Base-by-base conservation (phyloP, 2,888 invertebrate genomes). In the Polylopha cassiicola region DNA sequence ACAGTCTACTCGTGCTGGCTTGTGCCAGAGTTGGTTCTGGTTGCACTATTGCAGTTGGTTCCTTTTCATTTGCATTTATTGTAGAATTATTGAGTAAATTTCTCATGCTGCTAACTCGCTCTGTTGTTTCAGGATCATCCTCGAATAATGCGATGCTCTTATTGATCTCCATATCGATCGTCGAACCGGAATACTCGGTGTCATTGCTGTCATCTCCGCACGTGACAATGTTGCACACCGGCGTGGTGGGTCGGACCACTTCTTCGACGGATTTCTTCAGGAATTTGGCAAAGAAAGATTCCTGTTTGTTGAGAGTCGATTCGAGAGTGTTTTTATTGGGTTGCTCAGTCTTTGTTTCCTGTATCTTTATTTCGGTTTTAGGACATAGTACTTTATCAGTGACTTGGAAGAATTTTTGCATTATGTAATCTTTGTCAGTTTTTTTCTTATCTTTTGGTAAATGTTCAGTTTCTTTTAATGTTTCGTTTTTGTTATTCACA, bases 251-350 rank as follows among this genome's bases (percentile, higher is more conserved):
- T 16, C 51, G 47, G 16, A 39, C 39, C 14, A 22, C 20, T 32
- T 50, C 47, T 15, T n/a, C n/a, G n/a, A n/a, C n/a, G n/a, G 10
- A 39, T 27, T 32, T 39, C 6, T 41, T 37, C 27, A 86, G 57
- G 48, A 78, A 74, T 53, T 70, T 79, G 0, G 77, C 74, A 58
- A 87, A 86, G 48, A 87, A 87, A 2, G 87, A 87, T 56, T 85
- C 80, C 39, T 84, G 82, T 42, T 72, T 73, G 27, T 73, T 64
- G 44, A 80, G 58, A 37, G 57, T 58, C 10, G 75, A 55, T 51
- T 74, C 66, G 23, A 72, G 6, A 10, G 56, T 43, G 41, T 17
- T 47, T 44, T 51, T 45, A 41, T 13, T 9, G 26, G 11, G 29
- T 36, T 34, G 43, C 10, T 46, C 46, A 2, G 24, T 10, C 24